Base-by-base conservation (phyloP, 2,888 invertebrate genomes). In the Leucania comma region DNA sequence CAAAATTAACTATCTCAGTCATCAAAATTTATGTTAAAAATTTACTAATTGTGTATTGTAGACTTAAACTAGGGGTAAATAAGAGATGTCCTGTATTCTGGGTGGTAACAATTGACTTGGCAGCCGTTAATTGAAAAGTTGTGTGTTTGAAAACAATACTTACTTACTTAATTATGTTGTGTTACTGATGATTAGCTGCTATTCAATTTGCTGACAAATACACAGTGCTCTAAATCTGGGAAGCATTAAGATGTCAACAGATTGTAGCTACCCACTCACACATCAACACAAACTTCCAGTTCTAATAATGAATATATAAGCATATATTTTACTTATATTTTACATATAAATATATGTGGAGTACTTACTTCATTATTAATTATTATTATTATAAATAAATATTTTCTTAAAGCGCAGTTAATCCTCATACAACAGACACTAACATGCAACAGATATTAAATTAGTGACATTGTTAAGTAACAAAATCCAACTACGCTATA, bases 1-100 rank as follows among this genome's bases (percentile, higher is more conserved):
- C 77, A 69, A 81, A 77, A 75, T 75, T 68, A 75, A 72, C 77
- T 72, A 80, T 80, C 71, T 89, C 87, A 87, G 88, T 87, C 88
- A 81, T 77, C 74, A 80, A 80, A 78, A 74, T 82, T 68, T 65
- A 65, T 73, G 64, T 56, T 59, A 50, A 10, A 57, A 64, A 48
- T 48, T 59, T 71, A 69, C 67, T 54, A 72, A 64, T 58, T 6
- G 38, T 38, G 14, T 71, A 20, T 14, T 4, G 48, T 51, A 51
- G n/a, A 14, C 65, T 65, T 62, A 80, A 58, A 64, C 17, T 75
- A 77, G 17, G 38, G 17, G 51, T 54, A 26, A 50, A 38, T 46
- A 58, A 51, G 4, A 9, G 29, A 38, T 59, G 4, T 50, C 53
- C 29, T 29, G 22, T n/a, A 26, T 24, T 50, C 12, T 48, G 14